These are phyloP conservation scores for Pinctada fucata DNA, from an alignment of 2,888 invertebrate genomes.

Conservation along the genomic window DNA sequence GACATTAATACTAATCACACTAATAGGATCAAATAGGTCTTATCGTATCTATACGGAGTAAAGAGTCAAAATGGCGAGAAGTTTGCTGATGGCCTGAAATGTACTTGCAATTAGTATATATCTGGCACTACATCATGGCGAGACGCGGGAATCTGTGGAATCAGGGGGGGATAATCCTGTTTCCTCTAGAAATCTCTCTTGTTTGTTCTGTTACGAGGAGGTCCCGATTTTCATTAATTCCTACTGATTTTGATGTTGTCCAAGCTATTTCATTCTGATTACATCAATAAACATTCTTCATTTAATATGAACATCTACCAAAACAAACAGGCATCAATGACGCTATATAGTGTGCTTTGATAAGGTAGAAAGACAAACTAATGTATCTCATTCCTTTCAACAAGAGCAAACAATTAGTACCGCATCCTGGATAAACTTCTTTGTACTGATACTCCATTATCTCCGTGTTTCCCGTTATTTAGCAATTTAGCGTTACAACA, in stretches of 20 bases:
- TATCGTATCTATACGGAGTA: no score
- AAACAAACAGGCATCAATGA: constrained; percentile 24
- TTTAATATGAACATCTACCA: constrained; percentile 6
- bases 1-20: no score
- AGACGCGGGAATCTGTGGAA: no score
- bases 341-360: constrained; percentile 9
- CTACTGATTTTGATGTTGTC: not conserved
- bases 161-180: not conserved
- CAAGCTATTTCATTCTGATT: not conserved
- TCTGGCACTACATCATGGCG: no score
- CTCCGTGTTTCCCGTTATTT: constrained; percentile 15
- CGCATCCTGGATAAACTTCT: constrained; percentile 9
- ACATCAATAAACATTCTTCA: not conserved
- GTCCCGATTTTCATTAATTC: not conserved
- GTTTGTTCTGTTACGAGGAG: not conserved
- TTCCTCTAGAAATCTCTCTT: not conserved
- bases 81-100: no score
- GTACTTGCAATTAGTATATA: no score
- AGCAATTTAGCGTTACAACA: constrained; percentile 13
- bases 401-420: constrained; percentile 22
- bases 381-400: constrained; percentile 12
- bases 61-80: no score
- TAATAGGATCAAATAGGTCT: no score
- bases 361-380: constrained; percentile 21
- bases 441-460: constrained; percentile 14